Base-by-base conservation (phyloP, 2,113 vertebrate genomes). In the Aramus guarauna region DNA sequence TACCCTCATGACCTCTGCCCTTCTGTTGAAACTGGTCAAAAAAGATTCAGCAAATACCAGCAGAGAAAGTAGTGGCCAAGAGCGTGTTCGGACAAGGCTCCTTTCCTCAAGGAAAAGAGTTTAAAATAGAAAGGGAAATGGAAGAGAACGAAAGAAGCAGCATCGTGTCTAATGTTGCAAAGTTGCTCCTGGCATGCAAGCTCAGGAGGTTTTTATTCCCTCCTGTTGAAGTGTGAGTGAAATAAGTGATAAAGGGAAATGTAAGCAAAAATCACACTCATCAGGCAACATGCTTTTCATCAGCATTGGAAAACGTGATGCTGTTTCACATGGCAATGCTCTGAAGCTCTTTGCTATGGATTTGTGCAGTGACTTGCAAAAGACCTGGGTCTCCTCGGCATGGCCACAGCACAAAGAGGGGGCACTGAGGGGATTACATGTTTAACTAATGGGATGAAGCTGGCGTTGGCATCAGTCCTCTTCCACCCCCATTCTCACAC, bases 211-310 rank as follows among this genome's bases (percentile, higher is more conserved):
- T 94, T 89, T 92, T 82, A 82, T 85, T 88, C 88, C 82, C 52
- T 72, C 39, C 56, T 83, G 83, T 88, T 68, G 71, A 94, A 88
- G 55, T 75, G 36, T 37, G 66, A 96, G 24, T 16, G 75, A 76
- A 96, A 82, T 76, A 79, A 90, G 71, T 82, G 91, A 94, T 72
- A 91, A 88, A 90, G 56, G 43, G 68, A 91, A 96, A 88, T 52
- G 75, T 94, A 95, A 96, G 32, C 71, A 97, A 92, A 92, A 86
- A 62, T 87, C 64, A 86, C 80, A 89, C 93, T 92, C 80, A 78
- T 63, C 87, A 84, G 68, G 63, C 41, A 91, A 36, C 9, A 5
- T 1, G 10, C 8, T 83, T 73, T 69, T 60, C 84, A 87, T 58
- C 68, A 87, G 68, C 0, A 0, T 1, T 21, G 11, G 53, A 45